phyloP scores from a whole-genome alignment of 2,888 invertebrate genomes.

The Rhimphoctona megacephalus region DNA sequence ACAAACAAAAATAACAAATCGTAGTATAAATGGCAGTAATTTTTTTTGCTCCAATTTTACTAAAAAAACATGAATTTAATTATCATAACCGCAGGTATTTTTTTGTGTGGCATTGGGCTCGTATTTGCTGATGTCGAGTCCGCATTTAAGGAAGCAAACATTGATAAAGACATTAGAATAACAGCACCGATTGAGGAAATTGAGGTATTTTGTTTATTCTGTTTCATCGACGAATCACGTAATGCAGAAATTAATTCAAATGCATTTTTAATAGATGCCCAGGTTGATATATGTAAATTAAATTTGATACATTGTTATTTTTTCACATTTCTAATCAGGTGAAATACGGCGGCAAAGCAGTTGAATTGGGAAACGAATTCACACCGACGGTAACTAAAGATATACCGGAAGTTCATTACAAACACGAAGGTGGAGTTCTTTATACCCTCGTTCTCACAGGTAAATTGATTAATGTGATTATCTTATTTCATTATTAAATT shows the following conservation, averaged over 20 bases:
- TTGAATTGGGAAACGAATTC: slow-evolving; percentile 81
- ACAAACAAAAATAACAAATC: not conserved
- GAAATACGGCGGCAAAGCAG: slow-evolving; percentile 79
- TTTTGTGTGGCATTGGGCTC: slow-evolving; percentile 73
- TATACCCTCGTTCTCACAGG: slow-evolving; percentile 83
- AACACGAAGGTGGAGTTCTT: slow-evolving; percentile 83
- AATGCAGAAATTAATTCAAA: not conserved
- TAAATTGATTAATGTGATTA: slow-evolving; percentile 59
- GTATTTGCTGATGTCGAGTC: slow-evolving; percentile 78
- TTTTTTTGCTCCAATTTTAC: not conserved
- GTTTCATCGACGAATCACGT: not conserved
- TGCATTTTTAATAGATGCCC: not conserved
- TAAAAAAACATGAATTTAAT: slow-evolving; percentile 39
- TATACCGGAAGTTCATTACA: slow-evolving; percentile 82
- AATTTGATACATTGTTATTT: slow-evolving; percentile 16
- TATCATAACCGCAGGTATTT: slow-evolving; percentile 71
- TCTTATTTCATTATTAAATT: not conserved
- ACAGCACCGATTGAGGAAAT: slow-evolving; percentile 78
- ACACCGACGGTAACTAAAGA: slow-evolving; percentile 80
- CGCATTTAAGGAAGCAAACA: slow-evolving; percentile 79
- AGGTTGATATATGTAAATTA: not conserved
- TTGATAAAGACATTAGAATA: slow-evolving; percentile 81
- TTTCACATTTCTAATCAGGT: slow-evolving; percentile 73
- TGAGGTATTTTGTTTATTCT: slow-evolving; percentile 76
- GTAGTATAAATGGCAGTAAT: not conserved